These are phyloP conservation scores for Phylloscopus trochilus DNA, from an alignment of 2,113 vertebrate genomes.

Conservation along the genomic window DNA sequence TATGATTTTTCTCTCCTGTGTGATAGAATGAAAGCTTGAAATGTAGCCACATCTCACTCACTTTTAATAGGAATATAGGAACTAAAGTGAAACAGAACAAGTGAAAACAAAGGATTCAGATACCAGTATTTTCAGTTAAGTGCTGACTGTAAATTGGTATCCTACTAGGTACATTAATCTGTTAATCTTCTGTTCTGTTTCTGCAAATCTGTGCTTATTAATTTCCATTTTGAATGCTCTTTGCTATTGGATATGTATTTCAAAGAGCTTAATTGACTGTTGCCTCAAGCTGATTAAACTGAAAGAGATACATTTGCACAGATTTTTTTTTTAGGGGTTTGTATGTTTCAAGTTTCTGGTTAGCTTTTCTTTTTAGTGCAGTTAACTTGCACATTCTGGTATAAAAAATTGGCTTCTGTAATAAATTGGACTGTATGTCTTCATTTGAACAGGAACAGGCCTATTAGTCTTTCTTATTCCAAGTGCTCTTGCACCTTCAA, in stretches of 20 bases:
- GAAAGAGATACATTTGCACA: neutral
- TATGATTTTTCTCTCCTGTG: neutral
- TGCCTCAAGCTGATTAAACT: neutral
- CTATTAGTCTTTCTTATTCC: constrained; percentile 21
- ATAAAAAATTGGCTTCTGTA: constrained; percentile 15
- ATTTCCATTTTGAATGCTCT: neutral
- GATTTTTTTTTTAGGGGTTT: neutral
- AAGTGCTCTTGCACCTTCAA: constrained; percentile 28
- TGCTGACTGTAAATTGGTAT: neutral
- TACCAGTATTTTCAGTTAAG: neutral
- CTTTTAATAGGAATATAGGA: neutral
- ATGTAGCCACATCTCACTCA: neutral
- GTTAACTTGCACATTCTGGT: neutral
- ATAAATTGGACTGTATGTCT: neutral
- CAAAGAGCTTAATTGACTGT: neutral
- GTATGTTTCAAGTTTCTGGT: neutral
- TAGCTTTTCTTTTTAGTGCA: neutral
- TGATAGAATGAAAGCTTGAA: neutral
- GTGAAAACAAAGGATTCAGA: neutral
- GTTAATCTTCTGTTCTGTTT: neutral
- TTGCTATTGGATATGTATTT: neutral
- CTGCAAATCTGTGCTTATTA: neutral
- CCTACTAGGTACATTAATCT: neutral
- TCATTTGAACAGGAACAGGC: constrained; percentile 11
- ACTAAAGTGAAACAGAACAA: neutral